Evolutionary conservation across 2,113 vertebrate genomes (phyloP), one percentile per base, ranked within the genome.

Genomic region (Tiliqua scincoides): DNA sequence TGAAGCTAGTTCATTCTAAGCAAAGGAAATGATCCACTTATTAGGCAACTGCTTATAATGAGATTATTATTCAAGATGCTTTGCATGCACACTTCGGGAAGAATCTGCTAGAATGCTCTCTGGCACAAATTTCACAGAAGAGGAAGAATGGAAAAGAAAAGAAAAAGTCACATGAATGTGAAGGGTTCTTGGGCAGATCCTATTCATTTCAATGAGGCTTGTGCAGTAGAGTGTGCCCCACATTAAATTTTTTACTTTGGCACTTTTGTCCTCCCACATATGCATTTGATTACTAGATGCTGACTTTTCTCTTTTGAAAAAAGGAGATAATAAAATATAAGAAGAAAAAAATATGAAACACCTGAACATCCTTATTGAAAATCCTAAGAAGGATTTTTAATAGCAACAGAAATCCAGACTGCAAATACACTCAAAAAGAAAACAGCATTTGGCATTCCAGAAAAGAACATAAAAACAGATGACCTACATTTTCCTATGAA

Each of bases 271-370:
- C 25, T 62, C 25, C 54, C 37, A 72, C 81, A 83, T 73, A 83
- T 83, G 81, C 37, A 59, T 59, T 59, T 57, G 32, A 3, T 83
- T 83, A 27, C 52, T 59, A 73, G 37, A 73, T 72, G 68, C 32
- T 83, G 23, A 62, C 11, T 57, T 73, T 14, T 73, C 63, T 67
- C 32, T n/a, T 80, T 59, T 59, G 11, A 73, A 30, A 48, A 82
- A 35, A 21, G 30, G 20, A 71, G 48, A 43, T 59, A 61, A 83
- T 83, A 83, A 59, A 40, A 83, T 73, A 14, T 40, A 61, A 79
- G 77, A 63, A 40, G 32, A 20, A 73, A 65, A 70, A 61, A 59
- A 73, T 73, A 83, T 83, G 68, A 83, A 83, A 83, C 70, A 83
- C 70, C 54, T 72, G 81, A 72, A 40, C 35, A 17, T 83, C 54